These are phyloP conservation scores for Lipotes vexillifer DNA, from an alignment of 2,113 vertebrate genomes.

Conservation along the genomic window DNA sequence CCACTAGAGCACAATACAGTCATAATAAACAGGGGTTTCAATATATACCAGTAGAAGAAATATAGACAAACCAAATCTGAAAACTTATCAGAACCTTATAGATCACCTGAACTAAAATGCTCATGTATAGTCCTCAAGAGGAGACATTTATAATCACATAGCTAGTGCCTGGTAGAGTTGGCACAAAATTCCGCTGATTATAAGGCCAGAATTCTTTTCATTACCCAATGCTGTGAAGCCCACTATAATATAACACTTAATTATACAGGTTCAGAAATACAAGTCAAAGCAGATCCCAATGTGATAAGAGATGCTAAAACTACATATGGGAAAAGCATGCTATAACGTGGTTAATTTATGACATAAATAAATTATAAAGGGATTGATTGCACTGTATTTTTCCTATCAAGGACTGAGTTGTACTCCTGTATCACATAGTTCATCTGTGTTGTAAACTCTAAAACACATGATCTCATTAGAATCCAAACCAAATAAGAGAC, in stretches of 20 bases:
- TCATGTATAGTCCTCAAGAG: neutral
- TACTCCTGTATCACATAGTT: neutral
- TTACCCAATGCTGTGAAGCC: slow-evolving; percentile 68
- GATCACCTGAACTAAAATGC: neutral
- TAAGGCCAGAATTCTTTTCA: slow-evolving; percentile 70
- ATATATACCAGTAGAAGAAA: neutral
- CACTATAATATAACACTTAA: slow-evolving; percentile 75
- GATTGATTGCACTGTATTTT: slow-evolving; percentile 53
- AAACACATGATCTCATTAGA: slow-evolving; percentile 6
- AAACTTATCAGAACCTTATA: neutral
- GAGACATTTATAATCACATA: slow-evolving; percentile 39
- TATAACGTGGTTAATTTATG: slow-evolving; percentile 67
- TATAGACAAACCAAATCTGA: neutral
- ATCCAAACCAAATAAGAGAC: neutral
- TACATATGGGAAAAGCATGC: slow-evolving; percentile 62
- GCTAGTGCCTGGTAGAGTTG: slow-evolving; percentile 23
- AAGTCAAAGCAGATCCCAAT: slow-evolving; percentile 72
- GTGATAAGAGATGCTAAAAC: slow-evolving; percentile 69
- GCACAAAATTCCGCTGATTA: slow-evolving; percentile 64
- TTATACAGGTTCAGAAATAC: slow-evolving; percentile 66
- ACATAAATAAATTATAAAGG: slow-evolving; percentile 54
- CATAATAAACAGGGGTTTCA: neutral
- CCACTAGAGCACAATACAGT: neutral
- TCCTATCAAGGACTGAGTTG: slow-evolving; percentile 26
- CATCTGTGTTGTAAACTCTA: neutral